A percentile compares a stretch with the other conserved stretches of the same genome.
These are phyloP conservation scores for Lasioglossum marginatum DNA, from an alignment of 2,888 invertebrate species.

Conservation along the genomic window DNA sequence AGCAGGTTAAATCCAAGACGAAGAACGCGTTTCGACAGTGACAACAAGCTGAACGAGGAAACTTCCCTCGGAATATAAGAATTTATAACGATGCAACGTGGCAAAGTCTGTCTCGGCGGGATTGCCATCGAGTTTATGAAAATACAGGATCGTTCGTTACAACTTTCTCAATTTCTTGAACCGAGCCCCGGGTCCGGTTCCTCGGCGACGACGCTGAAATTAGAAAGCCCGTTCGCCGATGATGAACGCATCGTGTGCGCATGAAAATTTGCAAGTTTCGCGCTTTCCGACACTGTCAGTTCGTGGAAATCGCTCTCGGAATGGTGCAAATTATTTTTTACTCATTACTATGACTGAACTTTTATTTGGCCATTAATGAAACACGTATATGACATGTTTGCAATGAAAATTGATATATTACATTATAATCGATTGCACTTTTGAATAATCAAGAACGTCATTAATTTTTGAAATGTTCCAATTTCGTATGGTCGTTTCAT, in stretches of 20 bases:
- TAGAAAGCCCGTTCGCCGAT: neutral
- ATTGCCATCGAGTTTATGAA: slow-evolving; percentile 39
- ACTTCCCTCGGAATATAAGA: slow-evolving; percentile 23
- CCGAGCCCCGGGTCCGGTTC: neutral
- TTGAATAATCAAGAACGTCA: too few relatives aligned
- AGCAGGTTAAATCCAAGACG: neutral
- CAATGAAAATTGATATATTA: neutral
- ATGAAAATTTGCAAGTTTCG: neutral
- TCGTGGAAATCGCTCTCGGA: neutral
- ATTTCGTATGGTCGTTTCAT: too few relatives aligned
- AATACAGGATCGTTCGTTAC: slow-evolving; percentile 16
- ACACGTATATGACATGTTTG: too few relatives aligned
- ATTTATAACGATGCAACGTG: slow-evolving; percentile 19
- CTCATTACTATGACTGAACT: neutral
- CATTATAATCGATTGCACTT: neutral
- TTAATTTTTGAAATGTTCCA: too few relatives aligned
- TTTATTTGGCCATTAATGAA: neutral
- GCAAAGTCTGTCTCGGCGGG: slow-evolving; percentile 17
- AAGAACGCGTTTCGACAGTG: slow-evolving; percentile 9
- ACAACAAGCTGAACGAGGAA: slow-evolving; percentile 22
- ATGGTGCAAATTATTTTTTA: neutral
- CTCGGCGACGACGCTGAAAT: neutral
- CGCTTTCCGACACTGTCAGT: neutral
- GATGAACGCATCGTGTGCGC: neutral
- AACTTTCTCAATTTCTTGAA: slow-evolving; percentile 20